These are phyloP conservation scores for Caenorhabditis tropicalis DNA, from an alignment of 1,140 invertebrate species.

Conservation along the genomic window DNA sequence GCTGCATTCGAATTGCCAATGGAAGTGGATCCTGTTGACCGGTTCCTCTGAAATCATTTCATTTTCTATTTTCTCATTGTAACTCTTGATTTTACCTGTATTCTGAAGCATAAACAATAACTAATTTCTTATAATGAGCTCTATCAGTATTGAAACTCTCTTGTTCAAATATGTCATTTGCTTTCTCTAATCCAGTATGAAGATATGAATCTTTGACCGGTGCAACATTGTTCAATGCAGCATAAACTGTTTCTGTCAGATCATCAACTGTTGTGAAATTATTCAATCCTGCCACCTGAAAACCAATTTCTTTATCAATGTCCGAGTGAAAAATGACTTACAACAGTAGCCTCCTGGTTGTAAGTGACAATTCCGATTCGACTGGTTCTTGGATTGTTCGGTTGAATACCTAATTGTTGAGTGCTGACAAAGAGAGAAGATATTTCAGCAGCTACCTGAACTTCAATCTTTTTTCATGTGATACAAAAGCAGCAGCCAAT, in stretches of 20 bases:
- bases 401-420: not conserved
- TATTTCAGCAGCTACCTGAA: not conserved
- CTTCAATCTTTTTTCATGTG: not conserved
- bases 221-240: not conserved
- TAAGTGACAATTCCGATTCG: not conserved
- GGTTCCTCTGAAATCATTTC: not conserved
- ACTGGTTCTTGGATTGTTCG: not conserved
- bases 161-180: not conserved
- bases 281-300: not conserved
- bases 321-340: too few relatives aligned
- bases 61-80: too few relatives aligned
- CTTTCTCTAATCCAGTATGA: not conserved
- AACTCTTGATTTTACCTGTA: not conserved
- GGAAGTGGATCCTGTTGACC: not conserved
- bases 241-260: not conserved
- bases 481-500: too few relatives aligned
- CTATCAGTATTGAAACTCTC: not conserved
- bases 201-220: not conserved
- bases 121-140: constrained; percentile 6
- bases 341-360: not conserved
- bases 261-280: not conserved
- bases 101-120: not conserved
- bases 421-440: not conserved
- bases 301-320: too few relatives aligned
- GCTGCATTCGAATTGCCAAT: not conserved